Base-by-base conservation (phyloP, 2,888 invertebrate genomes). In the Cheiracanthium punctorium region DNA sequence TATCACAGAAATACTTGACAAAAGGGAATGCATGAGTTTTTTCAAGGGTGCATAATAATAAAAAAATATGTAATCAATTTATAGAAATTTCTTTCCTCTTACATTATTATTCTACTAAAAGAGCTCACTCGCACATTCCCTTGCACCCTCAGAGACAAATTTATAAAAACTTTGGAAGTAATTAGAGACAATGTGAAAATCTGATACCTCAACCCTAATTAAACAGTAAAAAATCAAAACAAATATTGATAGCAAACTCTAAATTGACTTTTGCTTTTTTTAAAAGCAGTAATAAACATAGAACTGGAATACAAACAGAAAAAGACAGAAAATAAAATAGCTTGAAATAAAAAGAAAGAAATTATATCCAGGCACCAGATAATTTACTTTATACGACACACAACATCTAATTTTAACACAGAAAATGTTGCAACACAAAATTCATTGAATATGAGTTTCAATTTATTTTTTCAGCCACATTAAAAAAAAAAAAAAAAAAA, bases 1-100 rank as follows among this genome's bases (percentile, higher is more conserved):
- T 85, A 85, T 85, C 84, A 85, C 84, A 85, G 84, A 85, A 74
- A 79, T 80, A 85, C 84, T 85, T 85, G 79, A 85, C 79, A 75
- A 71, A 67, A 73, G 74, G 84, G 84, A 85, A 85, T 85, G 84
- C 84, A 85, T 52, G 73, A 74, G 69, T 69, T 7, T 73, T 81
- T 69, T 58, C 48, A 75, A 70, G 65, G 37, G 58, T 69, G 41
- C 58, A 85, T 33, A 79, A 79, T 29, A 48, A 76, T 58, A 76
- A 82, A 75, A 69, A 24, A 74, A 70, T 65, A 65, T 32, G 24
- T 41, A 7, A 75, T 37, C 24, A 33, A 30, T 29, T 48, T n/a
- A 73, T 20, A 52, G 33, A 52, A 77, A 70, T 17, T 32, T 48
- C 32, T 67, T 30, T 30, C 67, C 69, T 41, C 41, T 12, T 67